phyloP scores from a whole-genome alignment of 2,113 vertebrate genomes.

The Alethe castanea region DNA sequence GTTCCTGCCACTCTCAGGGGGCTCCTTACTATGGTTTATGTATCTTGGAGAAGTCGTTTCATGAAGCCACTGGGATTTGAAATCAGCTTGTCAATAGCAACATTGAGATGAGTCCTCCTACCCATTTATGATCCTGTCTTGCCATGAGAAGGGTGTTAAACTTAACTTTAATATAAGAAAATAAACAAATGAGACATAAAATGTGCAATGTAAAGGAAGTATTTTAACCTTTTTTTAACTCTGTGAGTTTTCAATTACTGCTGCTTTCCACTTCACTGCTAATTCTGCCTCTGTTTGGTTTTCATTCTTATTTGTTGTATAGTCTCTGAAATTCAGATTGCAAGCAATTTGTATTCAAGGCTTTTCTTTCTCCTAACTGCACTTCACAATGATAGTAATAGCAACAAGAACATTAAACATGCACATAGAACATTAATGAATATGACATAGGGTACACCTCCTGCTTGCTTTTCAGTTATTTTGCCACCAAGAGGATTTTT shows the following conservation, averaged over 20 bases:
- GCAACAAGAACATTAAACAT: not conserved
- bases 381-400: not conserved
- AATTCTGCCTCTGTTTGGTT: not conserved
- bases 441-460: not conserved
- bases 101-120: not conserved
- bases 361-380: not conserved
- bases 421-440: not conserved
- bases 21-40: not conserved
- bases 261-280: not conserved
- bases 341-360: not conserved
- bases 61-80: not conserved
- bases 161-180: not conserved
- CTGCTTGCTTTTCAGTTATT: not conserved
- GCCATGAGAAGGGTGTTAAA: not conserved
- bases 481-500: not conserved
- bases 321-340: constrained; percentile 22
- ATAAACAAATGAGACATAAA: not conserved
- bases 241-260: not conserved
- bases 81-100: constrained; percentile 14
- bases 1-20: not conserved
- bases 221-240: not conserved
- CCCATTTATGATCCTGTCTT: not conserved
- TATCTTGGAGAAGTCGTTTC: not conserved
- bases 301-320: constrained; percentile 20
- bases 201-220: not conserved